Evolutionary conservation across 2,113 vertebrate species (phyloP).

Genomic region (Odontesthes bonariensis): DNA sequence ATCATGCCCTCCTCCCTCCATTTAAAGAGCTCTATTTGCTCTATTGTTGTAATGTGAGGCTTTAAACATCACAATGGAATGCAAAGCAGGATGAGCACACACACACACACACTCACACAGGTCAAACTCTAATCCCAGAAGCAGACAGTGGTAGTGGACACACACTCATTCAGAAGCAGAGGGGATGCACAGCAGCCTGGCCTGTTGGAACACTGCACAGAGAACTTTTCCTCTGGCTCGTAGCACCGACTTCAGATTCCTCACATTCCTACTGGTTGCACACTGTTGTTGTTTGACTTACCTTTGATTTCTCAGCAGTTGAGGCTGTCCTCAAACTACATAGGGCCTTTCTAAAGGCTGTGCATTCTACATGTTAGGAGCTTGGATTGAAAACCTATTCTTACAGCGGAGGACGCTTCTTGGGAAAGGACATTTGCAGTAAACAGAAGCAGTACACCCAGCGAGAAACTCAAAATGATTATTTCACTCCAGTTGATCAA

Average conservation of each 20-base stretch:
- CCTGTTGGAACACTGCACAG: background rate
- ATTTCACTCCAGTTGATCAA: no score
- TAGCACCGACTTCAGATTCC: background rate
- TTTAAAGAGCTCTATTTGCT: conserved; percentile 32
- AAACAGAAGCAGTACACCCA: no score
- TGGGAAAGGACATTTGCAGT: no score
- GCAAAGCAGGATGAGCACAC: conserved; percentile 44
- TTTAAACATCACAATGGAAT: conserved; percentile 74
- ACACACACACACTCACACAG: conserved; percentile 22
- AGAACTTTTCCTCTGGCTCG: background rate
- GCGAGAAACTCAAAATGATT: no score
- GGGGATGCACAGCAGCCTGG: background rate
- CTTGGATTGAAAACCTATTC: no score
- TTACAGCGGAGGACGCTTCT: no score
- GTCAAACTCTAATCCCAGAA: conserved; percentile 58
- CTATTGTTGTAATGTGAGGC: conserved; percentile 71
- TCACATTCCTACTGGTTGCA: conserved; percentile 8
- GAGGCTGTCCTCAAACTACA: no score
- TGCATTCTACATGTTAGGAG: no score
- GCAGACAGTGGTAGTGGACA: conserved; percentile 58
- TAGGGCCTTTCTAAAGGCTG: no score
- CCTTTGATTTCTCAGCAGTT: no score
- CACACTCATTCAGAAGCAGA: conserved; percentile 12
- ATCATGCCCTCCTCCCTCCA: background rate
- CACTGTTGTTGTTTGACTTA: background rate